These are phyloP conservation scores for Hyperoplus immaculatus DNA, from an alignment of 2,797 vertebrate genomes.

Conservation along the genomic window DNA sequence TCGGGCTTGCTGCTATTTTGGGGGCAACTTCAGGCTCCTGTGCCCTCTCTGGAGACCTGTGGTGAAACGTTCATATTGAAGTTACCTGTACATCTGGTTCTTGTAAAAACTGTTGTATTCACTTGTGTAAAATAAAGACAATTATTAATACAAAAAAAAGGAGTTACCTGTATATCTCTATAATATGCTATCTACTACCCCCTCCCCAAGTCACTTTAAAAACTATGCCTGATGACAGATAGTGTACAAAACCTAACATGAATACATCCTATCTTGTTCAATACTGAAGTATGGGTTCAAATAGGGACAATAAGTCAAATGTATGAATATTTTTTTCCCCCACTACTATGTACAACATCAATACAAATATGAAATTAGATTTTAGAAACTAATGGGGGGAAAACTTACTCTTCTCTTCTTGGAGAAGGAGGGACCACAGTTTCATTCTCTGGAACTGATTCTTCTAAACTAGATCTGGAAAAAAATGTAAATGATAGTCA, in stretches of 20 bases:
- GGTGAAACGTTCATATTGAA: neutral
- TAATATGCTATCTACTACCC: too few relatives aligned
- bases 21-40: conserved; percentile 65
- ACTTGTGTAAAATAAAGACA: too few relatives aligned
- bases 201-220: too few relatives aligned
- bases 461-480: conserved; percentile 86
- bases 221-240: too few relatives aligned
- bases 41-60: conserved; percentile 62
- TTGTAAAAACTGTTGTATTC: neutral
- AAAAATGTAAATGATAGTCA: conserved; percentile 6
- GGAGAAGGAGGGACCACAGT: conserved; percentile 73
- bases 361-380: neutral
- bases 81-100: neutral
- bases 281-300: neutral
- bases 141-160: too few relatives aligned
- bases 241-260: neutral
- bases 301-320: neutral
- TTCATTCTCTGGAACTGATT: conserved; percentile 83
- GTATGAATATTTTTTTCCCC: neutral
- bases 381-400: neutral
- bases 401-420: conserved; percentile 83
- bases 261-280: neutral
- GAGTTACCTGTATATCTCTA: too few relatives aligned
- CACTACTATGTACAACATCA: neutral
- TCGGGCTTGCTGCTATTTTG: conserved; percentile 41